Percentiles rank a stretch among this genome's conserved stretches.
These are phyloP conservation scores for Sthenelais limicola DNA, from an alignment of 2,888 invertebrate species.

Conservation along the genomic window DNA sequence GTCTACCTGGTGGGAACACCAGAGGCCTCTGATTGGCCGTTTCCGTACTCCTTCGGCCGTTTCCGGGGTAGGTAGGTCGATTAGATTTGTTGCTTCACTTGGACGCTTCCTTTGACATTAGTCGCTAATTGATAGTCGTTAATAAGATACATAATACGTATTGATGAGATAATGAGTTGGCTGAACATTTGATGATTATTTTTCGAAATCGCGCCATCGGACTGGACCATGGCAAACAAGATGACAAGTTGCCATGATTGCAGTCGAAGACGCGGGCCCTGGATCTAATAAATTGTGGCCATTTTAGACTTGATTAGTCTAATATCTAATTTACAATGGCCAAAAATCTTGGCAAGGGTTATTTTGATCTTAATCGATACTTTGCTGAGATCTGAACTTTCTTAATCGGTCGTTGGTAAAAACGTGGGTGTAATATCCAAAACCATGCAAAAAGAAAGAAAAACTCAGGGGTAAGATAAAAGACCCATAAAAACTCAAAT, in stretches of 20 bases:
- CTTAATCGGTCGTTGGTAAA: conserved; percentile 28
- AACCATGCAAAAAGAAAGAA: conserved; percentile 31
- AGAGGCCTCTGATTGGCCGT: too few relatives aligned
- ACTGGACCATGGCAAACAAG: too few relatives aligned
- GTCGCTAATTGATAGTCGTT: conserved; percentile 13
- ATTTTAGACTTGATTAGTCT: too few relatives aligned
- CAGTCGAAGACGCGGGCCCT: conserved; percentile 17
- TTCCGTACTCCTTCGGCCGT: conserved; percentile 37
- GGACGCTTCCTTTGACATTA: conserved; percentile 20
- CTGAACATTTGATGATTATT: conserved; percentile 36
- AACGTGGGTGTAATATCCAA: conserved; percentile 37
- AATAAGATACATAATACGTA: conserved; percentile 17
- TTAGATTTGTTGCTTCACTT: conserved; percentile 26
- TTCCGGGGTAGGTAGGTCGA: conserved; percentile 32
- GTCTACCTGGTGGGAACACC: too few relatives aligned
- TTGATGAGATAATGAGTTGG: conserved; percentile 21
- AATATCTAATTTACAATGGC: too few relatives aligned
- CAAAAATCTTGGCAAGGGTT: too few relatives aligned
- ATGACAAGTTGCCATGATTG: too few relatives aligned
- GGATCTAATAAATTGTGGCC: too few relatives aligned
- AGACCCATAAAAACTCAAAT: too few relatives aligned
- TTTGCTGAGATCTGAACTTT: conserved; percentile 29
- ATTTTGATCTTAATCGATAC: too few relatives aligned
- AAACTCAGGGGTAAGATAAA: too few relatives aligned
- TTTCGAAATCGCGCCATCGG: conserved; percentile 22